Percentiles rank a stretch among this genome's conserved stretches.
Conservation (phyloP, 92 coral and sea anemone species). For the Porites divaricata region DNA sequence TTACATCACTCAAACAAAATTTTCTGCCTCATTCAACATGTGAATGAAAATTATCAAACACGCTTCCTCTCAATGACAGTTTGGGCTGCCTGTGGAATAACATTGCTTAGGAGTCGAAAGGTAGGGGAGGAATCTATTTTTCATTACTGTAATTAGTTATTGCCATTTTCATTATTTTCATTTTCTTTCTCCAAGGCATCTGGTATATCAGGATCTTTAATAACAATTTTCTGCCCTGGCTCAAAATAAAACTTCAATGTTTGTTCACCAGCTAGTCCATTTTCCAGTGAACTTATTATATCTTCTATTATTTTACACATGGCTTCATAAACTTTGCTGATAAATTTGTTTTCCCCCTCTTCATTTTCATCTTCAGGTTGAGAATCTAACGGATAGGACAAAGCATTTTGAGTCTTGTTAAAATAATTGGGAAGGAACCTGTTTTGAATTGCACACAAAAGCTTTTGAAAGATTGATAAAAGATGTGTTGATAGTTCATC, state of each 20-base stretch:
- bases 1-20: too few relatives aligned
- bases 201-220: background rate
- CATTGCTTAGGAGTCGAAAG: too few relatives aligned
- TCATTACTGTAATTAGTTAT: too few relatives aligned
- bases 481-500: constrained; percentile 27
- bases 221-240: background rate
- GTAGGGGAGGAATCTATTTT: too few relatives aligned
- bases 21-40: too few relatives aligned
- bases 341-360: constrained; percentile 28
- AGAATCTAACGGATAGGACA: constrained; percentile 30
- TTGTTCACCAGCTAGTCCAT: background rate
- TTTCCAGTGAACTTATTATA: background rate
- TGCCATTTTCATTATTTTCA: too few relatives aligned
- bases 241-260: background rate
- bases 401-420: constrained; percentile 28
- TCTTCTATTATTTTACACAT: constrained; percentile 12
- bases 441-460: constrained; percentile 23
- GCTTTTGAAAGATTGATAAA: constrained; percentile 30
- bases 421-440: constrained; percentile 42
- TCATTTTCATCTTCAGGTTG: constrained; percentile 29
- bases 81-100: too few relatives aligned
- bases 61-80: too few relatives aligned
- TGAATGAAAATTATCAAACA: too few relatives aligned
- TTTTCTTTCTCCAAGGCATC: background rate
- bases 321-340: constrained; percentile 18